Base-by-base conservation (phyloP, 2,888 invertebrate species). In the Cephus nigrinus region DNA sequence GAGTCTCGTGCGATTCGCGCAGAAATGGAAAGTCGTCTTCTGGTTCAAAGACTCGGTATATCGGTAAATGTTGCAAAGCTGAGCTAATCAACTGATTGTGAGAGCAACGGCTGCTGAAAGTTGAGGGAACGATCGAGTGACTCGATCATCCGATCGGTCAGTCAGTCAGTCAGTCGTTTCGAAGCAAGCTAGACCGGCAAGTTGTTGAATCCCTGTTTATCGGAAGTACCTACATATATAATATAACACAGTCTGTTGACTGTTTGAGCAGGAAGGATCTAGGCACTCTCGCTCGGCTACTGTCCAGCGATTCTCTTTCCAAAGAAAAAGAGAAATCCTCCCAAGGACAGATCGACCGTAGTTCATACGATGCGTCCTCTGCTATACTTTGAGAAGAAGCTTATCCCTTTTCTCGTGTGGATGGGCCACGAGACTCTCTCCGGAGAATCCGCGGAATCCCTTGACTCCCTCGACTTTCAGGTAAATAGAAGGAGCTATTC, bases 21-120 rank as follows among this genome's bases (percentile, higher is more conserved):
- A 86, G 88, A 90, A 90, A 90, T 88, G 86, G 89, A 90, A 90
- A 90, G 89, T 89, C 85, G 86, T 88, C 86, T 87, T 86, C 85
- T 83, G 81, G 80, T 78, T 74, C 77, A 73, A 36, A 77, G 69
- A 69, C 36, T 36, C 33, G 3, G 68, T 34, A 40, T 35, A 12
- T 40, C 40, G 40, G 15, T 15, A 32, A 30, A 36, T 35, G 31
- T 74, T 32, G 69, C 32, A 30, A 69, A 32, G 12, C 30, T 30
- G 12, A 69, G 30, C 12, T 0, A 30, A 32, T 30, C 69, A 69
- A 69, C 11, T 12, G 12, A 35, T 12, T 35, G 35, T 12, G 69
- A 30, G 69, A 30, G 36, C 36, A 36, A 36, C 15, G 15, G 36
- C 36, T 36, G 36, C 36, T 15, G 36, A 36, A 15, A 75, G 73